Evolutionary conservation across 2,113 vertebrate genomes (phyloP).

Genomic region (Pleuronectes platessa): DNA sequence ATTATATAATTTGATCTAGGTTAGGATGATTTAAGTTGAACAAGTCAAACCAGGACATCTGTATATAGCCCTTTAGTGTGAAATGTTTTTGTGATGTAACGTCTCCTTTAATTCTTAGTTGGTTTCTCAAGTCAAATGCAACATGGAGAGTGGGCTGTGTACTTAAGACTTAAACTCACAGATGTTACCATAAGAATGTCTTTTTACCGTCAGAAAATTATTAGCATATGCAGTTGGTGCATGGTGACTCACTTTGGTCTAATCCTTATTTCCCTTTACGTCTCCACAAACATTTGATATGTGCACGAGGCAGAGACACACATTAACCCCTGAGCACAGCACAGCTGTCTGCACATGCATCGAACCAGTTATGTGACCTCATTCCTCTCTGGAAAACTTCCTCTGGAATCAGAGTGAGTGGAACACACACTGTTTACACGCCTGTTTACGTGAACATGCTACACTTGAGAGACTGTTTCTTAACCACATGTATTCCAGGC

Average conservation of each 20-base stretch:
- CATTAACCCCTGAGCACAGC: not conserved
- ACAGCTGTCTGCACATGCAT: conserved; percentile 12
- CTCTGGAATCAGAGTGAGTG: not conserved
- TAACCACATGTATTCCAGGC: not conserved
- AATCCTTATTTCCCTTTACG: not conserved
- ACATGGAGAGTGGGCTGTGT: not conserved
- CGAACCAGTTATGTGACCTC: not conserved
- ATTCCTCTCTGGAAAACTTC: not conserved
- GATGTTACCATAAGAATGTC: not conserved
- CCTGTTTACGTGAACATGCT: not conserved
- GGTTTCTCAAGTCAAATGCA: not conserved
- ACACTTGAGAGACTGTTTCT: conserved; percentile 6
- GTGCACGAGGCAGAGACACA: not conserved
- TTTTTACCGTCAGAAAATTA: not conserved
- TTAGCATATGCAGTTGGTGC: not conserved
- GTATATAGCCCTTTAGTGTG: not conserved
- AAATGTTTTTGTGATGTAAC: not conserved
- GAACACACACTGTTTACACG: not conserved
- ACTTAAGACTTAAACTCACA: not conserved
- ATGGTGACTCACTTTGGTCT: not conserved
- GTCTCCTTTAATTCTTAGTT: not conserved
- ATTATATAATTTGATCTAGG: too few species aligned
- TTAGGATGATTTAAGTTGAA: too few species aligned
- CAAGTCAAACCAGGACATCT: too few species aligned
- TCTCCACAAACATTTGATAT: not conserved